phyloP scores from a whole-genome alignment of 1,140 invertebrate species.

The Lepidostoma basale region DNA sequence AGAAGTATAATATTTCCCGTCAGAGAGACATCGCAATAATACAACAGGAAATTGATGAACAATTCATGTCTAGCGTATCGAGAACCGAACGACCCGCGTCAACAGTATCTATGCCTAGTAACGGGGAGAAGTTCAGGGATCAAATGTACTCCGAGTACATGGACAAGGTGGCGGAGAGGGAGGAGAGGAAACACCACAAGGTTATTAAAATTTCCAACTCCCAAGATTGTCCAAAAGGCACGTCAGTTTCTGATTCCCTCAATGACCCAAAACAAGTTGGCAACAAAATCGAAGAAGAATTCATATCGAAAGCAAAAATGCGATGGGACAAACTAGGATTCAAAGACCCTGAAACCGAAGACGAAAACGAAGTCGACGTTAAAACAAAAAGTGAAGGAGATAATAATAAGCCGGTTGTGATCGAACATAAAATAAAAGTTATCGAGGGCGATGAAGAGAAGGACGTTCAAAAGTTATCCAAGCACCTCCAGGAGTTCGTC shows the following conservation, averaged over 20 bases:
- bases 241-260: constrained; percentile 43
- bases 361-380: constrained; percentile 51
- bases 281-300: constrained; percentile 71
- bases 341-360: constrained; percentile 62
- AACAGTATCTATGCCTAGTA: constrained; percentile 56
- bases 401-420: constrained; percentile 56
- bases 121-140: constrained; percentile 71
- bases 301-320: constrained; percentile 71
- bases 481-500: constrained; percentile 76
- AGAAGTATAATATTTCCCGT: constrained; percentile 40
- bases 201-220: constrained; percentile 71
- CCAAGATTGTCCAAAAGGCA: not conserved
- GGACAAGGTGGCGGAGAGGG: constrained; percentile 76
- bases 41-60: constrained; percentile 41
- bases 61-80: constrained; percentile 48
- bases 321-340: constrained; percentile 66
- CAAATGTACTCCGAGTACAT: constrained; percentile 85
- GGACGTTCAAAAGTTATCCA: constrained; percentile 69
- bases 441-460: constrained; percentile 66
- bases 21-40: constrained; percentile 46
- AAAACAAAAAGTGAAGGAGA: constrained; percentile 41
- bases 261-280: constrained; percentile 57
- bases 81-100: constrained; percentile 41
- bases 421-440: constrained; percentile 62
- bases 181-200: constrained; percentile 76